Percentiles rank a stretch among this genome's conserved stretches.
Evolutionary conservation across 2,888 invertebrate genomes (phyloP).

Genomic region (Coenonympha glycerion): DNA sequence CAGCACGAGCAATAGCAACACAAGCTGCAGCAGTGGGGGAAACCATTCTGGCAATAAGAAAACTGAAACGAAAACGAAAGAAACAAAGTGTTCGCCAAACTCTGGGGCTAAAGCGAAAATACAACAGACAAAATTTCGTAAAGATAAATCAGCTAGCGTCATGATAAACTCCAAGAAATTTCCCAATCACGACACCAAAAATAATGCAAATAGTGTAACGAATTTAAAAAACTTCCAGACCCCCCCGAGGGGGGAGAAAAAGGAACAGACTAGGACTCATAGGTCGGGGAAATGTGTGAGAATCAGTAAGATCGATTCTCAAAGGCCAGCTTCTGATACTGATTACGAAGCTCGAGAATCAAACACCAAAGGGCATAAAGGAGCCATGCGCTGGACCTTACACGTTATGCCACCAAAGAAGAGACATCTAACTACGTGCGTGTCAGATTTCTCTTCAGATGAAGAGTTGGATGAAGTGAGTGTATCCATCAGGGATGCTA

Average conservation of each 20-base stretch:
- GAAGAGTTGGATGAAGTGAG: conserved; percentile 51
- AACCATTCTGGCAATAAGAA: conserved; percentile 58
- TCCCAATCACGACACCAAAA: conserved; percentile 58
- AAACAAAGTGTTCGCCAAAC: conserved; percentile 42
- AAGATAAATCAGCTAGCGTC: conserved; percentile 61
- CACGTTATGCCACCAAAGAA: conserved; percentile 62
- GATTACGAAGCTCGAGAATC: conserved; percentile 57
- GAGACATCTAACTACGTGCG: conserved; percentile 57
- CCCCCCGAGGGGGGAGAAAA: conserved; percentile 75
- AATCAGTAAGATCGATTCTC: conserved; percentile 50
- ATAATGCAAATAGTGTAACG: conserved; percentile 56
- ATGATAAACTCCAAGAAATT: conserved; percentile 69
- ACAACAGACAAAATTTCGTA: conserved; percentile 59
- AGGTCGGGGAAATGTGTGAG: conserved; percentile 47
- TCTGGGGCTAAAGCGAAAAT: conserved; percentile 41
- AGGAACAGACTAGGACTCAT: conserved; percentile 57
- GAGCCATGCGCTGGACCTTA: conserved; percentile 56
- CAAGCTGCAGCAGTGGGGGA: conserved; percentile 67
- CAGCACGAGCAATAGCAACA: conserved; percentile 69
- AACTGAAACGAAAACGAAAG: too few relatives aligned
- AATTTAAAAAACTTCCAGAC: conserved; percentile 74
- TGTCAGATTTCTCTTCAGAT: conserved; percentile 63
- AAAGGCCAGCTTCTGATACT: conserved; percentile 62
- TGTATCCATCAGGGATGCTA: conserved; percentile 53
- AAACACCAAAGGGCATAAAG: conserved; percentile 47